Base-by-base conservation (phyloP, 1,140 invertebrate species). In the Harpegnathos saltator region DNA sequence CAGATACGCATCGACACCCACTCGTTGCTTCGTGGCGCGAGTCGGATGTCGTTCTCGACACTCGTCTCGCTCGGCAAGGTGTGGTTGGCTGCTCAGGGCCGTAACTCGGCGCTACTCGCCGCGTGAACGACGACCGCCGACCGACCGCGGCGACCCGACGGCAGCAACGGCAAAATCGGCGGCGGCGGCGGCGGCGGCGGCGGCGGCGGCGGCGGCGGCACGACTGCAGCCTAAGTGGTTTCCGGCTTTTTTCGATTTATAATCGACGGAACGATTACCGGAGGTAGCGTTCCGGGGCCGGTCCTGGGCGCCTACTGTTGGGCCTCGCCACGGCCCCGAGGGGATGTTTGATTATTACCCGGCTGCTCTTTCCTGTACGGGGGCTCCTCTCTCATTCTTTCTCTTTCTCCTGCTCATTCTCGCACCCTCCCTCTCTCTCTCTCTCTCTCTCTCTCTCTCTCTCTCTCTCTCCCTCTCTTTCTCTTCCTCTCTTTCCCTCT, bases 1-100 rank as follows among this genome's bases (percentile, higher is more conserved):
- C 19, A 91, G 91, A 92, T 92, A 90, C 58, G 63, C 73, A 92
- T 92, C 91, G 88, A 88, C 88, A 87, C 85, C 83, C 82, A 86
- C 58, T 85, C 66, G 58, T 78, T 83, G 66, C 69, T 69, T 84
- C 71, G 52, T 81, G 44, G 54, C 61, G 75, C 62, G 84, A 88
- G 72, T 85, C 77, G 73, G 72, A 89, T 89, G 81, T 89, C 86
- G 44, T 48, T 29, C 54, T 17, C 58, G 54, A 68, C 68, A 83
- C 74, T 48, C 85, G 71, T 87, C 85, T 66, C 62, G 59, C 74
- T 65, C 69, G 86, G 87, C 87, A 81, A 88, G 87, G 77, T 87
- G 86, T 69, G 86, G 87, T 73, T 44, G 38, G 38, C 38, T 82
- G 50, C 26, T 68, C 63, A 71, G 82, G 52, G 44, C 74, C 78